A percentile compares a stretch with the other conserved stretches of the same genome.
phyloP scores from a whole-genome alignment of 2,113 vertebrate species.

The Psilopsiagon aurifrons region DNA sequence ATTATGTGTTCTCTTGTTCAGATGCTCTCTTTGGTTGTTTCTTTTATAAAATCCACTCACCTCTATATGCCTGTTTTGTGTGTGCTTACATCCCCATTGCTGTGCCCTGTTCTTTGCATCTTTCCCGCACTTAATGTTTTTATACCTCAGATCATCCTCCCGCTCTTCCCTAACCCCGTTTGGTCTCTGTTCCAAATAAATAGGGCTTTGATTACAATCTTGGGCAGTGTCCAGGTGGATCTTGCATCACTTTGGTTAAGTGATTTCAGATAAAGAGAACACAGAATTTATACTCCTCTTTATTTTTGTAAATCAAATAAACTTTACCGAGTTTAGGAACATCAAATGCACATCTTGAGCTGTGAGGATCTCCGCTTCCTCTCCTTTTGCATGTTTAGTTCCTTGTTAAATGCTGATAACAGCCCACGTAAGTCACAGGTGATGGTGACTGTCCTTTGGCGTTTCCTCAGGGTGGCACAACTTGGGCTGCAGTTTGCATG shows the following conservation, averaged over 20 bases:
- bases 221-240: neutral
- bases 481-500: too few species aligned
- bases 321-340: neutral
- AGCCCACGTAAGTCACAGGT: neutral
- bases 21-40: neutral
- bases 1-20: neutral
- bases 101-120: neutral
- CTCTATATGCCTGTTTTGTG: accelerated
- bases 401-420: accelerated
- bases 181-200: neutral
- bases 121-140: neutral
- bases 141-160: neutral
- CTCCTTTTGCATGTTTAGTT: neutral
- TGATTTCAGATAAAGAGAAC: neutral
- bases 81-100: neutral
- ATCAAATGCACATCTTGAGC: neutral
- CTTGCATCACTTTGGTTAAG: neutral
- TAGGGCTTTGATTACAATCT: neutral
- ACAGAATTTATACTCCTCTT: neutral
- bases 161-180: neutral
- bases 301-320: neutral
- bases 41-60: neutral
- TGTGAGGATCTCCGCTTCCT: neutral
- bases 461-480: neutral
- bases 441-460: neutral